Conservation (phyloP, 2,888 invertebrate species). For the Gortyna flavago region DNA sequence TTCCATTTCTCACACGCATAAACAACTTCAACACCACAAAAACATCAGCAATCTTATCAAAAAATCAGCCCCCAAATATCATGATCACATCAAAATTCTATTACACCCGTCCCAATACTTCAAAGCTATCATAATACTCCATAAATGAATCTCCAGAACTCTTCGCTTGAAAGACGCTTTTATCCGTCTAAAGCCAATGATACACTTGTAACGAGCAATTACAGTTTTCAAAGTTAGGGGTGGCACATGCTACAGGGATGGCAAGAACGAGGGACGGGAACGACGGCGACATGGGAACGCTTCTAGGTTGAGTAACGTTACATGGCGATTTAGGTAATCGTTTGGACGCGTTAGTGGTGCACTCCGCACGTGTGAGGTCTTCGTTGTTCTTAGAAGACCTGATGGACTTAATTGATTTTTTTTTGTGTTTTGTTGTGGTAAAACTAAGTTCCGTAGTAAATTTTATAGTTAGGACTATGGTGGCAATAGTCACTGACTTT, state of each 20-base stretch:
- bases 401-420: conserved; percentile 31
- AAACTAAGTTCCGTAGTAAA: conserved; percentile 38
- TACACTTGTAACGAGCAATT: conserved; percentile 70
- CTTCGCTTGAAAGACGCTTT: conserved; percentile 52
- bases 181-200: conserved; percentile 67
- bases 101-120: conserved; percentile 46
- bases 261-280: conserved; percentile 7
- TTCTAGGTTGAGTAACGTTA: conserved; percentile 66
- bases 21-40: neutral
- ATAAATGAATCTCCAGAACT: conserved; percentile 56
- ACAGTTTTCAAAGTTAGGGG: conserved; percentile 68
- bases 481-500: neutral
- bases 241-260: conserved; percentile 36
- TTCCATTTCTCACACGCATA: neutral
- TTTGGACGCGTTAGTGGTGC: conserved; percentile 61
- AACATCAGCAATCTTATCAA: conserved; percentile 6
- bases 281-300: conserved; percentile 63
- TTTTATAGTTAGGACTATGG: neutral
- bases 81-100: conserved; percentile 35
- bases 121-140: conserved; percentile 49
- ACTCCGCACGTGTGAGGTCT: conserved; percentile 49
- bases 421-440: conserved; percentile 27
- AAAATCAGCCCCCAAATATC: conserved; percentile 6
- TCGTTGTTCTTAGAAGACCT: conserved; percentile 24
- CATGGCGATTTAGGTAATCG: conserved; percentile 67